phyloP scores from a whole-genome alignment of 2,113 vertebrate genomes.

The Mobula birostris region DNA sequence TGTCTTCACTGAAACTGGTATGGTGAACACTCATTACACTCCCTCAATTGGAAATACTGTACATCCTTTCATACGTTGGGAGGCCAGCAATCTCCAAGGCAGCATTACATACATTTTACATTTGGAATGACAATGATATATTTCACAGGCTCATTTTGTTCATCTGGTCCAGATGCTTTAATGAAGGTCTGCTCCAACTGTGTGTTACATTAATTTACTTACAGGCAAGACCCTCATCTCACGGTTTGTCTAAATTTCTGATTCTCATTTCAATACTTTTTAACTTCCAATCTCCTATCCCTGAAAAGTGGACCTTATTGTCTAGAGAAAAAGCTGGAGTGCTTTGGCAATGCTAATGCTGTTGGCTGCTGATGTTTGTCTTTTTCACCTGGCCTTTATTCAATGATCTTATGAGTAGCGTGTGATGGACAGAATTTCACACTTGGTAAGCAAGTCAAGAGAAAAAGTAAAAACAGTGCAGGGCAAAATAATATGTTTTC shows the following conservation, averaged over 20 bases:
- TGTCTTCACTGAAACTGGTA: too few species aligned
- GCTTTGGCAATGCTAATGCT: not conserved
- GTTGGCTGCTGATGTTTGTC: not conserved
- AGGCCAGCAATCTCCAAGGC: too few species aligned
- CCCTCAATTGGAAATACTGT: too few species aligned
- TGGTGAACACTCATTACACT: too few species aligned
- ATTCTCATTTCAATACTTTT: not conserved
- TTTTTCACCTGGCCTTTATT: not conserved
- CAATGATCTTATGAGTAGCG: not conserved
- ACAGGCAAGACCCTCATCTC: not conserved
- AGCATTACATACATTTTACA: not conserved
- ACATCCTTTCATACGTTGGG: too few species aligned
- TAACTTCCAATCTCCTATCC: not conserved
- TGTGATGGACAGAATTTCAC: not conserved
- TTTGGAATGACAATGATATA: too few species aligned
- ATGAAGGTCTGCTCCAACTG: not conserved
- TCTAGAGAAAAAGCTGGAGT: not conserved
- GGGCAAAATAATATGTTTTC: not conserved
- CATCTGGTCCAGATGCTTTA: not conserved
- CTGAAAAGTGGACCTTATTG: not conserved
- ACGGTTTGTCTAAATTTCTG: not conserved
- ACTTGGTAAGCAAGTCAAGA: not conserved
- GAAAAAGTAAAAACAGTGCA: not conserved
- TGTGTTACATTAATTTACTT: not conserved
- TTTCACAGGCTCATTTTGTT: too few species aligned